phyloP scores from a whole-genome alignment of 2,797 vertebrate genomes.

The Danio jaintianensis region DNA sequence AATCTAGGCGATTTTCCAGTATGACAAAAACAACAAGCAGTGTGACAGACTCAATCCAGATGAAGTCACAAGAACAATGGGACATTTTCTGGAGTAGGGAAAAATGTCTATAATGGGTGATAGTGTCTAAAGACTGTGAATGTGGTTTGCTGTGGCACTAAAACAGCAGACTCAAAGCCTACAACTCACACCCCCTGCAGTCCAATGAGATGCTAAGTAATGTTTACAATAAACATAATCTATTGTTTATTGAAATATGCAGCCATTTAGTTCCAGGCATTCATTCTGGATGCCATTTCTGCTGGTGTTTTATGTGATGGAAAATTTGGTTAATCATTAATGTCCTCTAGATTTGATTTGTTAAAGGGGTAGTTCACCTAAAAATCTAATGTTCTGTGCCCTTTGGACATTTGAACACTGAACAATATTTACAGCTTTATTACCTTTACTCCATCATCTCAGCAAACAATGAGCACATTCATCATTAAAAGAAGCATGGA shows the following conservation, averaged over 20 bases:
- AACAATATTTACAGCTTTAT: background rate
- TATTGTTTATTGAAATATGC: background rate
- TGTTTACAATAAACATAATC: background rate
- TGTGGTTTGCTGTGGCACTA: background rate
- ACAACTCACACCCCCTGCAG: background rate
- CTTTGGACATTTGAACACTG: too few species aligned
- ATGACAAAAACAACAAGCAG: constrained; percentile 25
- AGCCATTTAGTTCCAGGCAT: background rate
- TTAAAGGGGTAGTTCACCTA: too few species aligned
- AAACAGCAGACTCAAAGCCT: background rate
- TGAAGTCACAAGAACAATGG: constrained; percentile 35
- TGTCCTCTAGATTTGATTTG: too few species aligned
- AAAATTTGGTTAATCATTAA: background rate
- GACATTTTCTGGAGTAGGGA: background rate
- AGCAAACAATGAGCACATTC: too few species aligned
- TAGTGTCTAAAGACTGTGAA: background rate
- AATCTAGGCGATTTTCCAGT: constrained; percentile 28
- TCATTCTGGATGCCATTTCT: background rate
- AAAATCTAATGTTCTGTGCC: too few species aligned
- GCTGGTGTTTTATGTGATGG: background rate
- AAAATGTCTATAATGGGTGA: background rate
- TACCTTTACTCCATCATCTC: too few species aligned
- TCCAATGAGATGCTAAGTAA: background rate
- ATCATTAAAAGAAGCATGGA: background rate
- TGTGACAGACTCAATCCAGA: constrained; percentile 30